These are phyloP conservation scores for Pampusana beccarii DNA, from an alignment of 2,113 vertebrate genomes.

Conservation along the genomic window DNA sequence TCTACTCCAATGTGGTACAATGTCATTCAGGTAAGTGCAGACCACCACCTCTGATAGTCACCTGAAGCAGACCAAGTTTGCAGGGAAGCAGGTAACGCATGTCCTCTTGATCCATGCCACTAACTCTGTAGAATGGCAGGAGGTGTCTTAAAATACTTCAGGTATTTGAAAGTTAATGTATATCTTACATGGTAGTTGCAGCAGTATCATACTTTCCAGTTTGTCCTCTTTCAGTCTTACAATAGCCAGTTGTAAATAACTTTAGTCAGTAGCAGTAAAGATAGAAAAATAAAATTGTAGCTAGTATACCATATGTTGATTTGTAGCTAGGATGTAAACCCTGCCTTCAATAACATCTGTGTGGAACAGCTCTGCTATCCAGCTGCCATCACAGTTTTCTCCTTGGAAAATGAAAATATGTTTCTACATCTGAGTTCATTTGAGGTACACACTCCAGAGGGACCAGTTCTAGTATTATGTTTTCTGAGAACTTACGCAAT, in stretches of 20 bases:
- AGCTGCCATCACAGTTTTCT: conserved; percentile 44
- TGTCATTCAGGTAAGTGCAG: background rate
- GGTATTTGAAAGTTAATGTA: background rate
- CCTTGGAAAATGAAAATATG: background rate
- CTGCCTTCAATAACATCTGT: conserved; percentile 57
- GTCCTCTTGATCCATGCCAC: background rate
- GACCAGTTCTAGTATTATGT: background rate
- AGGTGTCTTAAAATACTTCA: background rate
- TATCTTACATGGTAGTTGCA: background rate
- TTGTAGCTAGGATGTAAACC: conserved; percentile 17
- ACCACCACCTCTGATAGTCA: background rate
- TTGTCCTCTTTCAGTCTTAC: background rate
- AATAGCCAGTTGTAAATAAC: conserved; percentile 2
- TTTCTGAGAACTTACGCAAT: background rate
- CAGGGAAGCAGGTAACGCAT: background rate
- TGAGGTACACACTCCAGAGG: background rate
- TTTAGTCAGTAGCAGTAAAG: conserved; percentile 12
- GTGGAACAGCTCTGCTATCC: conserved; percentile 33
- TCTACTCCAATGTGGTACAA: background rate
- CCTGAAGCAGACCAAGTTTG: background rate
- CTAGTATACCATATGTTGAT: conserved; percentile 4
- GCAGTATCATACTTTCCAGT: background rate
- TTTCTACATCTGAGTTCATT: background rate
- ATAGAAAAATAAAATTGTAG: conserved; percentile 37
- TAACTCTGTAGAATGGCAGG: background rate